Conservation (phyloP, 2,797 vertebrate genomes). For the Urophycis tenuis region DNA sequence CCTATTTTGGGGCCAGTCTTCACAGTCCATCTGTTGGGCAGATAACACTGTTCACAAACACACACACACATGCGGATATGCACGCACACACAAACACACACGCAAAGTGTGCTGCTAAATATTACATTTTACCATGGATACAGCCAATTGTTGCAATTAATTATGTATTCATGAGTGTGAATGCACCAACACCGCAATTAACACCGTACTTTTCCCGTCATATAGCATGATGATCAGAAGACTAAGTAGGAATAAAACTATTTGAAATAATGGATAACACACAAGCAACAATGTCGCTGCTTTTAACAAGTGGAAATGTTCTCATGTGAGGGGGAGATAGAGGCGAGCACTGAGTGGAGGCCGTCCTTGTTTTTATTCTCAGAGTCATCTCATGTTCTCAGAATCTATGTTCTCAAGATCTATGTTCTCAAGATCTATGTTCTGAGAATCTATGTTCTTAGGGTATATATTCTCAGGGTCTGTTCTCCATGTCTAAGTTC, state of each 20-base stretch:
- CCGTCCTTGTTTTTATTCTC: background rate
- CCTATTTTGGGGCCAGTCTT: constrained; percentile 35
- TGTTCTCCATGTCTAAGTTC: background rate
- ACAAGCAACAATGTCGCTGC: background rate
- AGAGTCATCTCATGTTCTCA: too few relatives aligned
- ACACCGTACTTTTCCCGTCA: background rate
- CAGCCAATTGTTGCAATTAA: too few relatives aligned
- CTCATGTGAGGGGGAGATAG: too few relatives aligned
- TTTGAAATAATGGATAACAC: background rate
- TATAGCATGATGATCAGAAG: background rate
- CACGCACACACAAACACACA: background rate
- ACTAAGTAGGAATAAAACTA: background rate
- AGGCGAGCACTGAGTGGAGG: too few relatives aligned
- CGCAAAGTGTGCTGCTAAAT: background rate
- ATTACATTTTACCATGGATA: background rate
- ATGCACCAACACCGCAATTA: too few relatives aligned
- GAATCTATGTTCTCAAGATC: background rate
- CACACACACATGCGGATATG: background rate
- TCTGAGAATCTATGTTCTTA: background rate
- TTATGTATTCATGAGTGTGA: background rate
- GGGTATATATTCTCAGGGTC: too few relatives aligned
- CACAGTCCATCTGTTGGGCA: constrained; percentile 7
- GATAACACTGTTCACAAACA: background rate
- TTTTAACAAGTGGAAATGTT: background rate
- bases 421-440: background rate